phyloP scores from a whole-genome alignment of 2,113 vertebrate species.

The Oncorhynchus clarkii region DNA sequence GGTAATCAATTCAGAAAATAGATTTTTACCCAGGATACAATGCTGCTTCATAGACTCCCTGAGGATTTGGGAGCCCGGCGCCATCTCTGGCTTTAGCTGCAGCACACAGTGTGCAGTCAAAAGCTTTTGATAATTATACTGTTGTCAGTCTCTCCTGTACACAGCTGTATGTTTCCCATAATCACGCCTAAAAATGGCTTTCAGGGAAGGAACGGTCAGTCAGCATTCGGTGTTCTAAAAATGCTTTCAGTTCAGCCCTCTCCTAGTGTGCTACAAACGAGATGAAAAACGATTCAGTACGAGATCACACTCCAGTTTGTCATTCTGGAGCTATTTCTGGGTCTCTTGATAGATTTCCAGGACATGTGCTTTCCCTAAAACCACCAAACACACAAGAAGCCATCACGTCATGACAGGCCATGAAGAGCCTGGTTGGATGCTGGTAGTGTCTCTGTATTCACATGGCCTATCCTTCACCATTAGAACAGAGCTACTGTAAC shows the following conservation, averaged over 20 bases:
- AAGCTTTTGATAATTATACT: neutral
- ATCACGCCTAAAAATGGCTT: conserved; percentile 50
- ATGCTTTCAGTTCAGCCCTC: conserved; percentile 48
- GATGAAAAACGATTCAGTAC: conserved; percentile 56
- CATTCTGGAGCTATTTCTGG: conserved; percentile 34
- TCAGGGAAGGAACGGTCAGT: neutral
- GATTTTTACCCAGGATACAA: neutral
- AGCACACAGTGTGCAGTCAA: neutral
- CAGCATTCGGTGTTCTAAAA: conserved; percentile 42
- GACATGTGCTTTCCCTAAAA: conserved; percentile 42
- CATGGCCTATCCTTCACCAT: conserved; percentile 8
- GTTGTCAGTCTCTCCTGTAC: conserved; percentile 19
- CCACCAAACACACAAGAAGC: conserved; percentile 28
- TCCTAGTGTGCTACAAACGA: conserved; percentile 57
- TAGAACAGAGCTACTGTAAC: conserved; percentile 57
- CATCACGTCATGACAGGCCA: conserved; percentile 40
- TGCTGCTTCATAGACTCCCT: neutral
- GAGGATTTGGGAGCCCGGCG: neutral
- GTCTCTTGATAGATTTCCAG: conserved; percentile 36
- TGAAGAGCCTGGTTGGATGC: conserved; percentile 25
- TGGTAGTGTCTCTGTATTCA: conserved; percentile 9
- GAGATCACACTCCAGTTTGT: conserved; percentile 24
- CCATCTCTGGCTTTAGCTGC: neutral
- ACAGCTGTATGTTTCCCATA: conserved; percentile 63
- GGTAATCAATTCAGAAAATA: neutral